A percentile compares a stretch with the other conserved stretches of the same genome.
Conservation (phyloP, 2,888 invertebrate genomes). For the Oxytorus armatus region DNA sequence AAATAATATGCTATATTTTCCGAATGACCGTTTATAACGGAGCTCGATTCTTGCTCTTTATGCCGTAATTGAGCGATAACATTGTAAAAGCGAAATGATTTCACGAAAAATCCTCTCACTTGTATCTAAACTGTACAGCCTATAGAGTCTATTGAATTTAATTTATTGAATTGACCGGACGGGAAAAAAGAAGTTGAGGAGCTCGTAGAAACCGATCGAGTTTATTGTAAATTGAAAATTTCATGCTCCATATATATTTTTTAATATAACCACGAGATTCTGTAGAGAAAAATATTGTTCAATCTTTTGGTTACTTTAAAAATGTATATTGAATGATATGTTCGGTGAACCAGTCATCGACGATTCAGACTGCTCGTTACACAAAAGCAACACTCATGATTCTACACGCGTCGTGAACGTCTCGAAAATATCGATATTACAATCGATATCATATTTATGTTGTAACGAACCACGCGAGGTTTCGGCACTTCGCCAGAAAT, state of each 20-base stretch:
- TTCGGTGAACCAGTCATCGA: neutral
- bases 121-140: conserved; percentile 61
- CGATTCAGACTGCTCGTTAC: no score
- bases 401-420: no score
- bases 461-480: no score
- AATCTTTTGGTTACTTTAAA: neutral
- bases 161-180: conserved; percentile 20
- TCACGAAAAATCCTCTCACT: neutral
- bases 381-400: no score
- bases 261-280: conserved; percentile 53
- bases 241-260: conserved; percentile 67
- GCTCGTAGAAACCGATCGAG: conserved; percentile 30
- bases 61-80: no score
- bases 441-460: no score
- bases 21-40: neutral
- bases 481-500: no score
- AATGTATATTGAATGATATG: neutral
- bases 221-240: conserved; percentile 62
- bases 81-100: neutral
- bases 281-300: neutral
- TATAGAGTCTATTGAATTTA: conserved; percentile 54
- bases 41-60: no score
- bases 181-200: conserved; percentile 5
- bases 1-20: neutral
- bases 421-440: no score